These are phyloP conservation scores for Sclerurus mexicanus DNA, from an alignment of 2,113 vertebrate species.

Conservation along the genomic window DNA sequence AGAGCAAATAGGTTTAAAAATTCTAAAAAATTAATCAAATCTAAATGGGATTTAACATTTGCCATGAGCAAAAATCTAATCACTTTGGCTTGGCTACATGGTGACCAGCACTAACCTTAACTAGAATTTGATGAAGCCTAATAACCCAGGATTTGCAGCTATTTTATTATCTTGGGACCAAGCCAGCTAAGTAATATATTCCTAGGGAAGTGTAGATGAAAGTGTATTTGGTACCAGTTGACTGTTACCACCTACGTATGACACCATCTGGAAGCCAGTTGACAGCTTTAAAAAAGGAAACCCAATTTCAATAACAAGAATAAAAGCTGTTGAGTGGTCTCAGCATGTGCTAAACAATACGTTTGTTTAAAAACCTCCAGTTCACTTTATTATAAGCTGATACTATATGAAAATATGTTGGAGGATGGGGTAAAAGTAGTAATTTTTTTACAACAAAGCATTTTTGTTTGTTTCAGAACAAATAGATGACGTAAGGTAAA, in stretches of 20 bases:
- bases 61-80: not conserved
- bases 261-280: not conserved
- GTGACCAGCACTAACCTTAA: not conserved
- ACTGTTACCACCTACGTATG: not conserved
- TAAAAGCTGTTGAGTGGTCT: not conserved
- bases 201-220: not conserved
- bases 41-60: not conserved
- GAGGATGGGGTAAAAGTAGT: not conserved
- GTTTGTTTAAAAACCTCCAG: not conserved
- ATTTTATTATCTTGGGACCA: not conserved
- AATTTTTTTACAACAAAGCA: not conserved
- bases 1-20: slow-evolving; percentile 15
- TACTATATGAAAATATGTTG: not conserved
- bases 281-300: not conserved
- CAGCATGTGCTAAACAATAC: not conserved
- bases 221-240: not conserved
- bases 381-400: not conserved
- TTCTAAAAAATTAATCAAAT: not conserved
- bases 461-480: not conserved
- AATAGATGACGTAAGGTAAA: not conserved
- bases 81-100: not conserved
- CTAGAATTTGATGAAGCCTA: not conserved
- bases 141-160: not conserved
- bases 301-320: not conserved
- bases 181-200: not conserved